phyloP scores from a whole-genome alignment of 2,888 invertebrate species.

The Volucella inflata region DNA sequence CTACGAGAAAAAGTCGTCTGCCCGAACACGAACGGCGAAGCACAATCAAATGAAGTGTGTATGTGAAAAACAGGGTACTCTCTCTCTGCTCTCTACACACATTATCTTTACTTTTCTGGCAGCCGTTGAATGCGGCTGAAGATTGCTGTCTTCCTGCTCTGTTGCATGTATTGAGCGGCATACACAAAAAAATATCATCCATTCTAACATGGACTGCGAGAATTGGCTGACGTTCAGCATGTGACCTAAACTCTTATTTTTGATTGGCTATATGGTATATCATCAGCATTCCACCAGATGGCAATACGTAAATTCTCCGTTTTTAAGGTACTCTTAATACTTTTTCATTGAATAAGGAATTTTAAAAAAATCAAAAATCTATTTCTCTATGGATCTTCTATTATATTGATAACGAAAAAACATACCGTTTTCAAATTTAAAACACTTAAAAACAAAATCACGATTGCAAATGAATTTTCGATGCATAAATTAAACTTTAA shows the following conservation, averaged over 20 bases:
- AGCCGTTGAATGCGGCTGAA: not conserved
- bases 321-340: conserved; percentile 8
- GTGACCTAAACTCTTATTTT: conserved; percentile 54
- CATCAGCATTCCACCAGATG: conserved; percentile 61
- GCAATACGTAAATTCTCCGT: not conserved
- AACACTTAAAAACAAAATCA: no score
- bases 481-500: no score
- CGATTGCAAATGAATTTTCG: no score
- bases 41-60: conserved; percentile 70
- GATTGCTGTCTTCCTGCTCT: conserved; percentile 35
- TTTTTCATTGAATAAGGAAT: no score
- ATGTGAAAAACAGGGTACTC: conserved; percentile 87
- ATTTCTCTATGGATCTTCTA: no score
- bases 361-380: no score
- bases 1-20: conserved; percentile 73
- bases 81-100: conserved; percentile 95
- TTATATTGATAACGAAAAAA: no score
- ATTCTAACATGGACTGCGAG: conserved; percentile 83
- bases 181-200: conserved; percentile 86
- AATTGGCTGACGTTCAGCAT: conserved; percentile 83
- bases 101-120: conserved; percentile 50
- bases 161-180: conserved; percentile 30
- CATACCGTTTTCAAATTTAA: no score
- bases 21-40: conserved; percentile 70
- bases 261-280: conserved; percentile 37